phyloP scores from a whole-genome alignment of 2,113 vertebrate species.

The Trogon melanurus region DNA sequence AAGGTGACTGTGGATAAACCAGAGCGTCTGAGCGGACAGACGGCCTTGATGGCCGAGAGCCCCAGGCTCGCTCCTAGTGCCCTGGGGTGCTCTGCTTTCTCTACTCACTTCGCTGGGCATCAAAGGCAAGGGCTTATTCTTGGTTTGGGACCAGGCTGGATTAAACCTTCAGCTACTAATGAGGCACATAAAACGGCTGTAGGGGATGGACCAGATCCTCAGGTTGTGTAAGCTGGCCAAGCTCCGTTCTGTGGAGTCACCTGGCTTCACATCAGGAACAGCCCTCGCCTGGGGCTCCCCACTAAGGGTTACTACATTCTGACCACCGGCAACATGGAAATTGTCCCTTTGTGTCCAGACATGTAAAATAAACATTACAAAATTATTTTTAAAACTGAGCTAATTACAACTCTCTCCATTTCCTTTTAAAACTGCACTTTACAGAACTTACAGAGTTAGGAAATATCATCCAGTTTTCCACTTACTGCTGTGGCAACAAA shows the following conservation, averaged over 20 bases:
- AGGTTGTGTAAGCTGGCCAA: neutral
- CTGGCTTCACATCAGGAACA: neutral
- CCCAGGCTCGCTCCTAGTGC: fast-evolving
- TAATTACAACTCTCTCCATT: neutral
- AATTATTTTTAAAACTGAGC: neutral
- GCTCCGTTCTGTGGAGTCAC: fast-evolving
- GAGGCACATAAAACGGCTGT: neutral
- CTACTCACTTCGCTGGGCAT: neutral
- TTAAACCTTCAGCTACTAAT: neutral
- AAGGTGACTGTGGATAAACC: neutral
- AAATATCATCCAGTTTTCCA: neutral
- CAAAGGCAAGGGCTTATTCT: neutral
- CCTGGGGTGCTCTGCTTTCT: neutral
- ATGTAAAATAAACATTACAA: neutral
- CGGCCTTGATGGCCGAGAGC: fast-evolving
- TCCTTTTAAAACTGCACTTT: neutral
- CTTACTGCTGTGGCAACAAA: neutral
- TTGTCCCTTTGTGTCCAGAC: neutral
- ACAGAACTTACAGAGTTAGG: neutral
- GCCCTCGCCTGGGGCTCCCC: neutral
- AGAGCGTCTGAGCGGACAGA: fast-evolving
- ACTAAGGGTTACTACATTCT: neutral
- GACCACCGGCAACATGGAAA: neutral
- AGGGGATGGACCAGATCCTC: neutral
- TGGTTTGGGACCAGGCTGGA: neutral